phyloP scores from a whole-genome alignment of 2,888 invertebrate species.

The Agrotis exclamationis region DNA sequence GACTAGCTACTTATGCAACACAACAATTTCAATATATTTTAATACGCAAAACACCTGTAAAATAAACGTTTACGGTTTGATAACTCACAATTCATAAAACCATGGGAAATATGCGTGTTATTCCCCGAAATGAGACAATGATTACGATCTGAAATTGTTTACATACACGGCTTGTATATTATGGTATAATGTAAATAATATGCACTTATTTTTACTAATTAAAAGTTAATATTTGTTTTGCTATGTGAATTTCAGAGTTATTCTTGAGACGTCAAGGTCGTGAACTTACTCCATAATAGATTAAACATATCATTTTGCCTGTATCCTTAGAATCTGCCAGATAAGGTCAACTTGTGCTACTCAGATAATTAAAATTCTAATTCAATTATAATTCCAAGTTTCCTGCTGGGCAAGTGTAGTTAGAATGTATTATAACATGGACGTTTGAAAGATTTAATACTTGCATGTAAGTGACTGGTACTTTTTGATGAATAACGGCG shows the following conservation, averaged over 20 bases:
- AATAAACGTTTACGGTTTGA: slow-evolving; percentile 43
- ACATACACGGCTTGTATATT: slow-evolving; percentile 12
- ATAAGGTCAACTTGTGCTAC: slow-evolving; percentile 64
- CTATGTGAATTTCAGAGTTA: slow-evolving; percentile 17
- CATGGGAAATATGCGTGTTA: slow-evolving; percentile 33
- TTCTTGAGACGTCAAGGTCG: slow-evolving; percentile 30
- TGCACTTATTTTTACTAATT: slow-evolving; percentile 45
- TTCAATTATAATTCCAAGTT: slow-evolving; percentile 64
- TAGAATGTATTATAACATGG: slow-evolving; percentile 29
- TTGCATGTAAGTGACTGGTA: slow-evolving; percentile 5
- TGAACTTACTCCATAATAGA: slow-evolving; percentile 1
- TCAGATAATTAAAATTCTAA: slow-evolving; percentile 69
- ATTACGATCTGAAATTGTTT: slow-evolving; percentile 31
- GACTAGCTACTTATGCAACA: slow-evolving; percentile 26
- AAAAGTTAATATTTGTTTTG: slow-evolving; percentile 16
- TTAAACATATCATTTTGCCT: slow-evolving; percentile 22
- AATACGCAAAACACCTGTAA: slow-evolving; percentile 41
- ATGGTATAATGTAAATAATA: slow-evolving; percentile 37
- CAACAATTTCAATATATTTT: slow-evolving; percentile 36
- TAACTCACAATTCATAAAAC: slow-evolving; percentile 36
- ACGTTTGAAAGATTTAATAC: slow-evolving; percentile 14
- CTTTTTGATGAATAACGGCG: slow-evolving; percentile 6
- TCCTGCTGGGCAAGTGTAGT: slow-evolving; percentile 60
- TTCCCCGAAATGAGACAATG: slow-evolving; percentile 23
- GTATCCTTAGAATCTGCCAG: slow-evolving; percentile 63